These are phyloP conservation scores for Poliocrania exsul DNA, from an alignment of 2,797 vertebrate genomes.

Conservation along the genomic window DNA sequence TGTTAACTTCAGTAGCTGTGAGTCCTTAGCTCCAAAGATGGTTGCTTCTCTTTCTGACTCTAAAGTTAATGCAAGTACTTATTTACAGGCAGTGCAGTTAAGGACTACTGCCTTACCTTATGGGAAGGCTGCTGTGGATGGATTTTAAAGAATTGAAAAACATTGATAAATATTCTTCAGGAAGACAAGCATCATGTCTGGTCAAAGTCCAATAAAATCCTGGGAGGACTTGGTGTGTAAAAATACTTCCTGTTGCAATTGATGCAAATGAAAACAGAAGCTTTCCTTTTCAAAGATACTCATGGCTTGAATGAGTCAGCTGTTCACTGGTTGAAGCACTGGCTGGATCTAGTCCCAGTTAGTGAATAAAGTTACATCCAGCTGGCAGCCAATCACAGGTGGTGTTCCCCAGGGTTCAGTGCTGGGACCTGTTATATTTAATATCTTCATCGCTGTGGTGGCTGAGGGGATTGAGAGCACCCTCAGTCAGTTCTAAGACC, in stretches of 20 bases:
- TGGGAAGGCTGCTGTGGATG: neutral
- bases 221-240: neutral
- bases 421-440: neutral
- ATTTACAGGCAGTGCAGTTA: neutral
- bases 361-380: neutral
- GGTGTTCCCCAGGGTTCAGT: neutral
- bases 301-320: neutral
- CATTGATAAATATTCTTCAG: neutral
- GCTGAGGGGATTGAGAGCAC: neutral
- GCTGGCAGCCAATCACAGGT: neutral
- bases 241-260: neutral
- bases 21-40: neutral
- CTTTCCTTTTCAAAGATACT: neutral
- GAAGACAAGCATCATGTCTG: neutral
- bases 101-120: neutral
- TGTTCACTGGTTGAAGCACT: neutral
- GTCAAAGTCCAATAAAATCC: neutral
- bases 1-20: neutral
- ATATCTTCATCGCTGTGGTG: neutral
- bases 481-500: neutral
- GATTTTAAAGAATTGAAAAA: neutral
- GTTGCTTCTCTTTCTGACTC: neutral
- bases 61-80: neutral
- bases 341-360: neutral
- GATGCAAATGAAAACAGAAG: neutral